Percentiles rank a stretch among this genome's conserved stretches.
phyloP scores from a whole-genome alignment of 2,797 vertebrate species.

The Crenichthys baileyi region DNA sequence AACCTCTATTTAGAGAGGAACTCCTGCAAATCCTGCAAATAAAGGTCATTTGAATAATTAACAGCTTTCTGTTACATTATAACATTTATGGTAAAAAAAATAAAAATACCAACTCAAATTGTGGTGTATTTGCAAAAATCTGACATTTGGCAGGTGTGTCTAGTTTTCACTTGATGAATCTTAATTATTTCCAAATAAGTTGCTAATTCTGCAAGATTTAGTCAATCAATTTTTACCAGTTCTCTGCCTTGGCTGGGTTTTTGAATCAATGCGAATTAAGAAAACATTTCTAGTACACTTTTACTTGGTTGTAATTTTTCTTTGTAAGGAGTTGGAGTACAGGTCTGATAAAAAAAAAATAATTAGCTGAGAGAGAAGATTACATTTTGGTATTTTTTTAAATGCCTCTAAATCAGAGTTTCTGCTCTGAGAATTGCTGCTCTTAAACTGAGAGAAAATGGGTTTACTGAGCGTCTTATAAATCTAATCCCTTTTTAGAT shows the following conservation, averaged over 20 bases:
- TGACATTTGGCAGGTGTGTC: not conserved
- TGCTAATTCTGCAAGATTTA: not conserved
- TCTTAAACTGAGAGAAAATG: not conserved
- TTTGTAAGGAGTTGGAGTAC: not conserved
- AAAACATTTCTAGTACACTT: not conserved
- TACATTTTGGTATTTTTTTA: not conserved
- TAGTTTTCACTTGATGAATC: not conserved
- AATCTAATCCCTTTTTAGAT: not conserved
- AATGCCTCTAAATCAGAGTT: not conserved
- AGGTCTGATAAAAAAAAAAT: not conserved
- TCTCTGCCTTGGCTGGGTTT: not conserved
- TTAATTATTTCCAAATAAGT: not conserved
- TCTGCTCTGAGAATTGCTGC: not conserved
- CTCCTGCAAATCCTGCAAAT: not conserved
- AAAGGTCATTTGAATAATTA: not conserved
- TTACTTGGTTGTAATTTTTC: too few relatives aligned
- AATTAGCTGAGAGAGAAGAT: not conserved
- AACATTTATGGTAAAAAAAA: not conserved
- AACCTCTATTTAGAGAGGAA: not conserved
- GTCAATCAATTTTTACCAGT: not conserved
- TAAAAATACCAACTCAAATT: not conserved
- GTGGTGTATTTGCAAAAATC: not conserved
- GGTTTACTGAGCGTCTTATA: not conserved
- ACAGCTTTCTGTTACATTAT: not conserved
- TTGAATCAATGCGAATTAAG: not conserved